Evolutionary conservation across 2,888 invertebrate genomes (phyloP), one percentile per base, ranked within the genome.

Genomic region (Timema cristinae): DNA sequence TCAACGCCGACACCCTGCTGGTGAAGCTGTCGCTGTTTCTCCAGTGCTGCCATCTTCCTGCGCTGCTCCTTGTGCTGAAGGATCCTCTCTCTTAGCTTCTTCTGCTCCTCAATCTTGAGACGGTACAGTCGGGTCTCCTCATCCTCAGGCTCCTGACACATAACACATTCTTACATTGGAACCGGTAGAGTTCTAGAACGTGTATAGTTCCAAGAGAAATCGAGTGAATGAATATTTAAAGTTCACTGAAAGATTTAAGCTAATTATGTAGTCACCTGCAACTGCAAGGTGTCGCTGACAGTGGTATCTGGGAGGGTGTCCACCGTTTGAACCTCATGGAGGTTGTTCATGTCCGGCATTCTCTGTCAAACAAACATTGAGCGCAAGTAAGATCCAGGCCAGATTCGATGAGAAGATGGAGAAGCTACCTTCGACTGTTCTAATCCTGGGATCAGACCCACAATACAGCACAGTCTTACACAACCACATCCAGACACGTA

Each of bases 41-140:
- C 80, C 78, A 82, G 76, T 1, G 82, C 82, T 10, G 82, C 82
- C 76, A 81, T 79, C 76, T 82, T 83, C 66, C 84, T 77, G 32
- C 83, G 78, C 71, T 82, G 82, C 72, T 84, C 84, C 73, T 84
- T 85, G 73, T 82, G 82, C 50, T 81, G 80, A 13, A 84, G 76
- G 63, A 85, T 79, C 74, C 81, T 80, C 73, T 83, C 84, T n/a
- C 85, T 77, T 48, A 83, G 75, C 32, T 81, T 80, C 75, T 84
- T 84, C 74, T 85, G 85, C 72, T 84, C 83, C 75, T 84, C 85
- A 77, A 84, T 81, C 75, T 83, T 83, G 72, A 81, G 81, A 5
- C 82, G 79, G 73, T 85, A 85, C 52, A 84, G 83, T 48, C 80
- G 78, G 79, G 82, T 81, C 75, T 83, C 83, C 52, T 82, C 82